Percentiles rank a stretch among this genome's conserved stretches.
Conservation (phyloP, 1,140 invertebrate species). For the Achroia grisella region DNA sequence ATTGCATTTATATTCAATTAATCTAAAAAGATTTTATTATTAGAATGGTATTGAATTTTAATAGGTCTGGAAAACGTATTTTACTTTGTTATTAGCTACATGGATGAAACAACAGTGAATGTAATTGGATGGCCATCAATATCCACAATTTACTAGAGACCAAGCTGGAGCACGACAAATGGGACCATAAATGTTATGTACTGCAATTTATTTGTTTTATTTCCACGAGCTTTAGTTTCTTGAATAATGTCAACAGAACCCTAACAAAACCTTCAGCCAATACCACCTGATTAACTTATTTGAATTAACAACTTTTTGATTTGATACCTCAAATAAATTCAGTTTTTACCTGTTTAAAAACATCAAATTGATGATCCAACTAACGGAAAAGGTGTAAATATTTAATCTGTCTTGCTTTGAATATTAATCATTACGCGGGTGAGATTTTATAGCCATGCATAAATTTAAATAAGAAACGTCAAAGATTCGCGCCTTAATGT, state of each 20-base stretch:
- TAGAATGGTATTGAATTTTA: no score
- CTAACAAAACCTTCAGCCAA: no score
- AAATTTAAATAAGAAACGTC: conserved; percentile 21
- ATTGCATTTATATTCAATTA: no score
- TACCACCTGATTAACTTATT: no score
- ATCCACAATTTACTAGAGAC: not conserved
- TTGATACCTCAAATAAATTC: no score
- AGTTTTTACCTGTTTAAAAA: not conserved
- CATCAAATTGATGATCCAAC: not conserved
- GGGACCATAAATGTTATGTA: conserved; percentile 1
- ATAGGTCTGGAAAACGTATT: no score
- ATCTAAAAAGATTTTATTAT: no score
- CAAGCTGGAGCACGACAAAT: not conserved
- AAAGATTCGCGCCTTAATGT: conserved; percentile 8
- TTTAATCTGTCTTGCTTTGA: conserved; percentile 8
- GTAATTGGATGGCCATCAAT: not conserved
- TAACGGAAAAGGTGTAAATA: not conserved
- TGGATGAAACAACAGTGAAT: no score
- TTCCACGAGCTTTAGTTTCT: no score
- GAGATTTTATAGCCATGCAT: conserved; percentile 16
- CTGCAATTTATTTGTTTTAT: not conserved
- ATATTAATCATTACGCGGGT: conserved; percentile 8
- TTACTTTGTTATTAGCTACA: not conserved
- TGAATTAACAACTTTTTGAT: no score
- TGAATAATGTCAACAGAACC: no score